Evolutionary conservation across 35 echinoderm and acorn worm species (phyloP).

Genomic region (Antedon bifida): DNA sequence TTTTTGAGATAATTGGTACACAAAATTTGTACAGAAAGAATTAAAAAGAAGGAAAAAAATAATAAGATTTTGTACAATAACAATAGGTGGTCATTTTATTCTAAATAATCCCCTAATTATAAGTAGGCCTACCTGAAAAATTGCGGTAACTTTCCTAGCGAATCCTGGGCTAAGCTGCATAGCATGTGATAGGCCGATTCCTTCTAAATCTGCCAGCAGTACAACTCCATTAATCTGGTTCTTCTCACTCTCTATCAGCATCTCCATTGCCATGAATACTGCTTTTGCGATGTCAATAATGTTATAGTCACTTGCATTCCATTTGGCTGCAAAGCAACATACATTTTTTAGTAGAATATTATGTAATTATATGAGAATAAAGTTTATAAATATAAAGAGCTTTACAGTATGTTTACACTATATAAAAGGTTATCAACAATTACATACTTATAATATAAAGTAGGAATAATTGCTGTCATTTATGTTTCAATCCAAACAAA

Average conservation of each 20-base stretch:
- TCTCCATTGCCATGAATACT: constrained; percentile 82
- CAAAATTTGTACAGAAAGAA: no score
- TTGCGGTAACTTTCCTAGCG: constrained; percentile 82
- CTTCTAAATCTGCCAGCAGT: constrained; percentile 61
- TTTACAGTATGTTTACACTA: no score
- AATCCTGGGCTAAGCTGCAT: constrained; percentile 44
- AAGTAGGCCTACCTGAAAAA: constrained; percentile 67
- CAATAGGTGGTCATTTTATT: no score
- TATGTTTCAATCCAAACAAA: no score
- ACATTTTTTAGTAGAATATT: neutral
- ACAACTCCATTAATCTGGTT: constrained; percentile 72
- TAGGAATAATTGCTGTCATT: no score
- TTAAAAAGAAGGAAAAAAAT: no score
- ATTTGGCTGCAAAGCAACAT: constrained; percentile 25
- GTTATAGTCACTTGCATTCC: constrained; percentile 55
- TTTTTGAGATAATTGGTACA: no score
- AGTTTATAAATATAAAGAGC: no score
- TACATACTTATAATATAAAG: no score
- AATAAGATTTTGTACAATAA: no score
- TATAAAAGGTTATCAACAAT: no score
- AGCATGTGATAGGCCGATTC: constrained; percentile 44
- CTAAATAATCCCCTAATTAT: no score
- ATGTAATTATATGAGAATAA: neutral
- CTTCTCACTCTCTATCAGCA: constrained; percentile 77
- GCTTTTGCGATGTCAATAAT: constrained; percentile 71